These are phyloP conservation scores for Panonychus citri DNA, from an alignment of 1,140 invertebrate species.

Conservation along the genomic window DNA sequence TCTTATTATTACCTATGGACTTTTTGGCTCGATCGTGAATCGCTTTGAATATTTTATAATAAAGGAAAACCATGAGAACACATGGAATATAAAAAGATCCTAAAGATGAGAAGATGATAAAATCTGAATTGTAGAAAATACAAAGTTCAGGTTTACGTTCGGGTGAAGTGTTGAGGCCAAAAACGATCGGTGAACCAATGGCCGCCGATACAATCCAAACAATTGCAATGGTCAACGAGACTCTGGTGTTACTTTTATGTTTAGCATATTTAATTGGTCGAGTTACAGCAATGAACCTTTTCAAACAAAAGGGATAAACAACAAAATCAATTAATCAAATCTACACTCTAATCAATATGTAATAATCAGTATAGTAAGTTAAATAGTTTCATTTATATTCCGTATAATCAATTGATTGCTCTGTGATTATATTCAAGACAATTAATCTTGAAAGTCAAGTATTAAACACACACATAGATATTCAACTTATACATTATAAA, in stretches of 20 bases:
- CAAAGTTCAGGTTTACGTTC: constrained; percentile 31
- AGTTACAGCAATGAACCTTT: constrained; percentile 91
- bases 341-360: no score
- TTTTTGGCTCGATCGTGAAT: constrained; percentile 52
- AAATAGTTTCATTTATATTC: no score
- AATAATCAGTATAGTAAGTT: no score
- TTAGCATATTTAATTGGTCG: constrained; percentile 97
- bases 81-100: constrained; percentile 98
- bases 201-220: constrained; percentile 88
- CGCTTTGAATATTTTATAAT: constrained; percentile 89
- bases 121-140: constrained; percentile 91
- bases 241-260: constrained; percentile 84
- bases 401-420: no score
- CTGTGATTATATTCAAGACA: no score
- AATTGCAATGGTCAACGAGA: constrained; percentile 79
- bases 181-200: constrained; percentile 87
- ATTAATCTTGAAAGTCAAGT: no score
- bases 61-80: constrained; percentile 94
- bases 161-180: constrained; percentile 69
- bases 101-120: constrained; percentile 90
- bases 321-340: no score
- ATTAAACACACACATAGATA: no score
- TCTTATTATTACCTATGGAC: constrained; percentile 27
- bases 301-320: not conserved
- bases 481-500: no score